These are phyloP conservation scores for Drosophila navojoa DNA, from an alignment of 1,140 invertebrate species.

Conservation along the genomic window DNA sequence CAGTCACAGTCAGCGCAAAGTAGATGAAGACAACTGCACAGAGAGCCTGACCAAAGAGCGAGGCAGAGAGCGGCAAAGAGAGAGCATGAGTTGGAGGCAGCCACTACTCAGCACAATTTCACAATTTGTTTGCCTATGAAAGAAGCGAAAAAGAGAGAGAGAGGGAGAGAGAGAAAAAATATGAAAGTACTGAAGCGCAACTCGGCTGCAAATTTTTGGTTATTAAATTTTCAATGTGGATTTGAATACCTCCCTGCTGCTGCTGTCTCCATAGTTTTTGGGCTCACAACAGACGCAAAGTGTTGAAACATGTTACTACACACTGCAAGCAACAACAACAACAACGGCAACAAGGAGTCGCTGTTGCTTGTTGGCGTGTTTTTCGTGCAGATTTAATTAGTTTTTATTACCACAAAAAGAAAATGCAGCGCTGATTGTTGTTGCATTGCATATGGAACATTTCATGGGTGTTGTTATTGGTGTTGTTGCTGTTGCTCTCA, in stretches of 20 bases:
- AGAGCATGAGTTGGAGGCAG: slow-evolving; percentile 4
- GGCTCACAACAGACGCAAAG: slow-evolving; percentile 63
- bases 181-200: slow-evolving; percentile 24
- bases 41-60: not conserved
- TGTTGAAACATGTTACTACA: slow-evolving; percentile 74
- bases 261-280: slow-evolving; percentile 35
- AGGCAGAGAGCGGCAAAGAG: not conserved
- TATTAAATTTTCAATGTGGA: slow-evolving; percentile 79
- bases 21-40: not conserved
- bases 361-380: slow-evolving; percentile 40
- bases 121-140: slow-evolving; percentile 54
- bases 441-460: slow-evolving; percentile 56
- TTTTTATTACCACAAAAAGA: slow-evolving; percentile 72
- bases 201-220: slow-evolving; percentile 61
- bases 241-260: slow-evolving; percentile 50
- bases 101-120: slow-evolving; percentile 29
- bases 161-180: not conserved
- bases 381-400: slow-evolving; percentile 76
- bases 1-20: slow-evolving; percentile 3
- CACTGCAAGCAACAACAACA: slow-evolving; percentile 15
- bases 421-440: slow-evolving; percentile 33
- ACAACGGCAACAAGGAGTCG: slow-evolving; percentile 6
- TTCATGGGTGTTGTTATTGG: slow-evolving; percentile 41
- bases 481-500: slow-evolving; percentile 10
- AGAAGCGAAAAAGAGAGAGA: not conserved